Conservation (phyloP, 2,113 vertebrate species). For the Regulus satrapa region DNA sequence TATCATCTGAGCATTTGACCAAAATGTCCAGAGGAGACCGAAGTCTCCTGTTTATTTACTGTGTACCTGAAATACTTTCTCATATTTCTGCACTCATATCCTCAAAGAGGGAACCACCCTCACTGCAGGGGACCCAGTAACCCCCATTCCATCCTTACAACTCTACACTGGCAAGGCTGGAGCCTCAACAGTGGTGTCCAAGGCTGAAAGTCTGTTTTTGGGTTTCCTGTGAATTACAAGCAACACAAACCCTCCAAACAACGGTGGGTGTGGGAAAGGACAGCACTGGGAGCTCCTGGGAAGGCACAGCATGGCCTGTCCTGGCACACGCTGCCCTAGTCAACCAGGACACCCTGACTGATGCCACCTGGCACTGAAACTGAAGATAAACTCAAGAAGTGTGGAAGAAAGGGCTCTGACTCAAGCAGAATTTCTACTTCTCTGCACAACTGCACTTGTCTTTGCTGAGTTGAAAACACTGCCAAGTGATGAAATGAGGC, state of each 20-base stretch:
- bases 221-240: background rate
- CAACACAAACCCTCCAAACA: background rate
- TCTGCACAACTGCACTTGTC: background rate
- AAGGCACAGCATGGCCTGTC: background rate
- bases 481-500: background rate
- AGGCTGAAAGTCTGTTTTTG: rapidly evolving
- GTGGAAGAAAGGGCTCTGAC: background rate
- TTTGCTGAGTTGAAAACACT: background rate
- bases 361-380: background rate
- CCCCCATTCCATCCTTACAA: background rate
- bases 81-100: background rate
- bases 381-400: background rate
- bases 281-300: background rate
- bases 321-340: rapidly evolving
- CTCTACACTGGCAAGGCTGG: background rate
- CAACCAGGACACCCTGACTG: background rate
- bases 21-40: background rate
- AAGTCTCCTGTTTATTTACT: background rate
- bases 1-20: background rate
- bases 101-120: background rate
- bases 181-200: background rate
- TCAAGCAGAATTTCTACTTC: background rate
- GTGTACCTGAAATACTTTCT: background rate
- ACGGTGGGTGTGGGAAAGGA: background rate
- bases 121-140: background rate